phyloP scores from a whole-genome alignment of 2,113 vertebrate genomes.

The Ramphastos sulfuratus region DNA sequence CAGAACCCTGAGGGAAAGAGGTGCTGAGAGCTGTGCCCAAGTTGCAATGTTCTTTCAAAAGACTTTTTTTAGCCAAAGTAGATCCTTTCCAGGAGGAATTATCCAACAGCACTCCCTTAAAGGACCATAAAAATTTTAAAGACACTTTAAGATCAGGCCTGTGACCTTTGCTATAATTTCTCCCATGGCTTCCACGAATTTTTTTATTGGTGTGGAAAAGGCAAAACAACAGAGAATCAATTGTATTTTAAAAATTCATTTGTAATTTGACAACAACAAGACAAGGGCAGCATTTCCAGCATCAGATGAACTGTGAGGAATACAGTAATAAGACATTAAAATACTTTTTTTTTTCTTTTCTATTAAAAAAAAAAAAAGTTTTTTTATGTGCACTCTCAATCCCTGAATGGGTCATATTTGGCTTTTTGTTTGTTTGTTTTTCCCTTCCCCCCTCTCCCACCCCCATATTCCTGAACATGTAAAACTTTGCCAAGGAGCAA shows the following conservation, averaged over 20 bases:
- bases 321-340: background rate
- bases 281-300: background rate
- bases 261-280: background rate
- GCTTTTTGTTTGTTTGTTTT: background rate
- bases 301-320: background rate
- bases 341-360: background rate
- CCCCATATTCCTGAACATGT: background rate
- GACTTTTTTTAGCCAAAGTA: background rate
- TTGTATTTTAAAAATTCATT: background rate
- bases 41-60: background rate
- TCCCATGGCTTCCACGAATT: background rate
- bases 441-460: background rate
- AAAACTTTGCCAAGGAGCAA: background rate
- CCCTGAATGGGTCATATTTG: background rate
- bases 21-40: background rate
- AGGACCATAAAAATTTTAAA: conserved; percentile 35
- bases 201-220: background rate
- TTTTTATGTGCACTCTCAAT: background rate
- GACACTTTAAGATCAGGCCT: conserved; percentile 3
- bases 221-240: background rate
- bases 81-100: background rate
- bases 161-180: background rate
- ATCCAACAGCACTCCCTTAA: conserved; percentile 4
- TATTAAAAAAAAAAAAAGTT: too few relatives aligned
- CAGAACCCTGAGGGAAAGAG: background rate